These are phyloP conservation scores for Paramuricea clavata DNA, from an alignment of 92 coral and sea anemone species.

Conservation along the genomic window DNA sequence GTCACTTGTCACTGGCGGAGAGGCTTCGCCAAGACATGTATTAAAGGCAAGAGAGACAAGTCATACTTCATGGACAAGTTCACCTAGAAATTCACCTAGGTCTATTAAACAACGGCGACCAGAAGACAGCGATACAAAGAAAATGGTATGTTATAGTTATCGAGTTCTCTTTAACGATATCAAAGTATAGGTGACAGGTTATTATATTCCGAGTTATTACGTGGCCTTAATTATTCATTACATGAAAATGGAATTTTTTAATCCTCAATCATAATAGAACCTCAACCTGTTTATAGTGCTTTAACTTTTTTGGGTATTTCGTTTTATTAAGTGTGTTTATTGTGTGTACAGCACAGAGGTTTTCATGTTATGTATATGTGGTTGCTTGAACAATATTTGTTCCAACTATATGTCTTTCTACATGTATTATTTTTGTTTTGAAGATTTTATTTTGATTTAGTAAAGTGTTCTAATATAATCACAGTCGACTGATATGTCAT, in stretches of 20 bases:
- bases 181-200: background rate
- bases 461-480: too few species aligned
- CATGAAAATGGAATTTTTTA: slow-evolving; percentile 14
- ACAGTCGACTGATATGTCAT: too few species aligned
- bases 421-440: background rate
- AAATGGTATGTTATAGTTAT: slow-evolving; percentile 20
- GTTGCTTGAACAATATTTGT: background rate
- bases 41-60: background rate
- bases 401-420: background rate
- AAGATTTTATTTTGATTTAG: too few species aligned
- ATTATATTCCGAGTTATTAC: background rate
- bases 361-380: background rate
- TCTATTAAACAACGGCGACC: slow-evolving; percentile 19
- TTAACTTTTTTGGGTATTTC: too few species aligned
- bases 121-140: slow-evolving; percentile 48
- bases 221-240: slow-evolving; percentile 23
- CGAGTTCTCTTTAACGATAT: background rate
- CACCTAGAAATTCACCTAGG: slow-evolving; percentile 47
- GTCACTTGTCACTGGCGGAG: slow-evolving; percentile 15
- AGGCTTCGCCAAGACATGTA: slow-evolving; percentile 6
- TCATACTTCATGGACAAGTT: slow-evolving; percentile 16
- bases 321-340: too few species aligned
- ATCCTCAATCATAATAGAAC: background rate
- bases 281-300: background rate
- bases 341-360: background rate